Evolutionary conservation across 2,113 vertebrate species (phyloP), one percentile per base, ranked within the genome.

Genomic region (Eupsittula cactorum): DNA sequence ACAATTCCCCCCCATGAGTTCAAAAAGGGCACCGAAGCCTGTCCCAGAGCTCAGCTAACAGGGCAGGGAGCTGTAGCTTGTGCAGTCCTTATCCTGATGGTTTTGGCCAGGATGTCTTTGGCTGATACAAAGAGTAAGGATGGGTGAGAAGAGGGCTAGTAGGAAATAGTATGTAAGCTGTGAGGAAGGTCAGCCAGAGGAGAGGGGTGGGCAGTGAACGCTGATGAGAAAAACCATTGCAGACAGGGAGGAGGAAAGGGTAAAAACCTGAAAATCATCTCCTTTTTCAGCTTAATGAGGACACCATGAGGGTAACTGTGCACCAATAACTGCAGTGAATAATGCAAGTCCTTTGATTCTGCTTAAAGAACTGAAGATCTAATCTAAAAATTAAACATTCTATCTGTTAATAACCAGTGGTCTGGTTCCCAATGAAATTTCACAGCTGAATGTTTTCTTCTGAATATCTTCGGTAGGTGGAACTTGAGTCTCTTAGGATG

Each of bases 11-110:
- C 1, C 53, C 3, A 1, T 0, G 4, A 93, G 91, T 97, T 98
- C 98, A 98, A 98, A 98, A 97, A 92, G 80, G 93, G 70, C 95
- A 96, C 94, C 63, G 85, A 97, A 97, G 97, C 98, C 97, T 97
- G 96, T 97, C 97, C 95, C 97, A 83, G 97, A 97, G 97, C 96
- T 97, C 90, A 90, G 91, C 74, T 96, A 96, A 55, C 78, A 52
- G 82, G 64, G 85, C 82, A 78, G n/a, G 59, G 57, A 87, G 67
- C 57, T 78, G 53, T 41, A 82, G 91, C 95, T 96, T 95, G 97
- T 92, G 57, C 91, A 84, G 95, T 96, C 96, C 95, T 97, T 96
- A 93, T 97, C 79, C 88, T 18, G 31, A 60, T 69, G 65, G 81
- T 80, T 96, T 97, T 84, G 63, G 82, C 62, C 35, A 62, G 63